A percentile compares a stretch with the other conserved stretches of the same genome.
Evolutionary conservation across 2,797 vertebrate species (phyloP).

Genomic region (Ctenosaura bakeri): DNA sequence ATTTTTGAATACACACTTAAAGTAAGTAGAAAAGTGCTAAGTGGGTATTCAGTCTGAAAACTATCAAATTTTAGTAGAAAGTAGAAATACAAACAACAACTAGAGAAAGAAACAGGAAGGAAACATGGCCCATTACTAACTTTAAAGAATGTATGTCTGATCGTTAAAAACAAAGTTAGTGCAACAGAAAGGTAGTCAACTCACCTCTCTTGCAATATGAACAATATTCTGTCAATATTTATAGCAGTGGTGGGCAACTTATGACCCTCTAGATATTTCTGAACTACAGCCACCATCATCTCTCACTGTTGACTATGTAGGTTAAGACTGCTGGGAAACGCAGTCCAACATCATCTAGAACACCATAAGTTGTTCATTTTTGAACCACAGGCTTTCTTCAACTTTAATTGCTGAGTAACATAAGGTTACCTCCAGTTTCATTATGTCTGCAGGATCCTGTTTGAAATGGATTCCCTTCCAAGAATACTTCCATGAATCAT

Average conservation of each 20-base stretch:
- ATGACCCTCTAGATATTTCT: neutral
- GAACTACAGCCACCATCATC: neutral
- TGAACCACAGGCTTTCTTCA: neutral
- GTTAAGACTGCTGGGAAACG: neutral
- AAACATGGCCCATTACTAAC: neutral
- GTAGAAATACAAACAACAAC: neutral
- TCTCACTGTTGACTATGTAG: neutral
- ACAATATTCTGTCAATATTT: neutral
- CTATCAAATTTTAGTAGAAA: neutral
- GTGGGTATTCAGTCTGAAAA: neutral
- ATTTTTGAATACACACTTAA: constrained; percentile 5
- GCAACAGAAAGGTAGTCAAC: neutral
- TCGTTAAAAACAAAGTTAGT: neutral
- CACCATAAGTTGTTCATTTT: too few relatives aligned
- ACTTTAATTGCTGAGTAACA: neutral
- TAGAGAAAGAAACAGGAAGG: neutral
- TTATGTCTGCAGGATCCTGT: neutral
- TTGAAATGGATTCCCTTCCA: neutral
- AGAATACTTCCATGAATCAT: neutral
- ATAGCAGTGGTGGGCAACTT: neutral
- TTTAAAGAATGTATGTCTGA: neutral
- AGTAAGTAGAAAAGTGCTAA: neutral
- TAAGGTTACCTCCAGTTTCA: neutral
- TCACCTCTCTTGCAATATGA: neutral
- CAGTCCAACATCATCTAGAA: too few relatives aligned